These are phyloP conservation scores for Gymnarchus niloticus DNA, from an alignment of 2,113 vertebrate genomes.

Conservation along the genomic window DNA sequence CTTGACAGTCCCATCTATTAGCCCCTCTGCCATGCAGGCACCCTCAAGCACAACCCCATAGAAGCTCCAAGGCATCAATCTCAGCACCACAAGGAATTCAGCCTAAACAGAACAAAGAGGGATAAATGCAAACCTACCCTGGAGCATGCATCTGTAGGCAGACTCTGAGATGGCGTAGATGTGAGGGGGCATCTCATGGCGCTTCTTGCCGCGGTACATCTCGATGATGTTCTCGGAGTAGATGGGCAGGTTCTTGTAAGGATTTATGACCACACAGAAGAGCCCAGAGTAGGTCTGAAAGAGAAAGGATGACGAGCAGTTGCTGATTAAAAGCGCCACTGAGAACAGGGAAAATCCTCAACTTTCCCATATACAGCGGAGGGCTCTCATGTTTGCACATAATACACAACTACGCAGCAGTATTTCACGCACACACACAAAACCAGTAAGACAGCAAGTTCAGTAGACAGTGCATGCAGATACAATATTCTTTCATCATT, in stretches of 20 bases:
- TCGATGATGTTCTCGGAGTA: slow-evolving; percentile 97
- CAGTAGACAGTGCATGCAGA: too few relatives aligned
- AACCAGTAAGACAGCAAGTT: too few relatives aligned
- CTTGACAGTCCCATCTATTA: too few relatives aligned
- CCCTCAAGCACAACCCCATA: too few relatives aligned
- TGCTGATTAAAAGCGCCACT: background rate
- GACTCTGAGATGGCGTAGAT: slow-evolving; percentile 98
- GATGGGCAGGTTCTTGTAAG: slow-evolving; percentile 97
- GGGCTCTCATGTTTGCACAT: too few relatives aligned
- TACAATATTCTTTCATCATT: background rate
- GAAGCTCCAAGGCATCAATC: too few relatives aligned
- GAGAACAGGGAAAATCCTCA: too few relatives aligned
- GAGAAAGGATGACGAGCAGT: slow-evolving; percentile 2
- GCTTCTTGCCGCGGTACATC: slow-evolving; percentile 97
- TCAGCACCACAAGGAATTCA: too few relatives aligned
- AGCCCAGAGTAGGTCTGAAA: slow-evolving; percentile 92
- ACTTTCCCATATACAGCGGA: too few relatives aligned
- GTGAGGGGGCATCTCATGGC: slow-evolving; percentile 96
- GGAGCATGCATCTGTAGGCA: slow-evolving; percentile 96
- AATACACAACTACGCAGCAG: too few relatives aligned
- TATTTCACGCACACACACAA: background rate
- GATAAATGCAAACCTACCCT: slow-evolving; percentile 69
- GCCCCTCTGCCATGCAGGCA: too few relatives aligned
- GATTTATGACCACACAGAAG: slow-evolving; percentile 98
- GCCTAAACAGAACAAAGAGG: background rate